Conservation (phyloP, 2,797 vertebrate genomes). For the Coregonus suidteri region DNA sequence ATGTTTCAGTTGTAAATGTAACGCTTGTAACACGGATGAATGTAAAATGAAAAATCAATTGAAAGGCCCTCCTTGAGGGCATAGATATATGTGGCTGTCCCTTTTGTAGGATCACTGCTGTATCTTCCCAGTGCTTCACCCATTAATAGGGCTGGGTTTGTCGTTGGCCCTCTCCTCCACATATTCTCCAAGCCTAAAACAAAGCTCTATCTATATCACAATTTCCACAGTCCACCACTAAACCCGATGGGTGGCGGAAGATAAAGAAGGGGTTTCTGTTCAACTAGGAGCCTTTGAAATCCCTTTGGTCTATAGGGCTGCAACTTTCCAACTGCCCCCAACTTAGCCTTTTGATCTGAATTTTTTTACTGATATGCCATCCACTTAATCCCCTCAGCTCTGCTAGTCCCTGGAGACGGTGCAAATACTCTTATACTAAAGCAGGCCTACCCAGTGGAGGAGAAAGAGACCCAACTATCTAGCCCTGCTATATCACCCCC, state of each 20-base stretch:
- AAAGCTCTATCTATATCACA: slow-evolving; percentile 51
- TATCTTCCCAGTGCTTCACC: slow-evolving; percentile 3
- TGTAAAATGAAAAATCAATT: slow-evolving; percentile 14
- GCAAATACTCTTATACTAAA: neutral
- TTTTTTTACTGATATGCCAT: slow-evolving; percentile 53
- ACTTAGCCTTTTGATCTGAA: slow-evolving; percentile 64
- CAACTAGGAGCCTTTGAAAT: slow-evolving; percentile 80
- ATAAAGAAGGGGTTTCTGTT: slow-evolving; percentile 81
- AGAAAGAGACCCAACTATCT: slow-evolving; percentile 2
- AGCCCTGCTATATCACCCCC: slow-evolving; percentile 48
- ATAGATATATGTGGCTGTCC: neutral
- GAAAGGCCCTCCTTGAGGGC: slow-evolving; percentile 4
- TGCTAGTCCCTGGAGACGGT: slow-evolving; percentile 44
- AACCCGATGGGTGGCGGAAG: slow-evolving; percentile 70
- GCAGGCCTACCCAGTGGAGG: slow-evolving; percentile 2
- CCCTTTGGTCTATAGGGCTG: slow-evolving; percentile 62
- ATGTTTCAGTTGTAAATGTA: slow-evolving; percentile 11
- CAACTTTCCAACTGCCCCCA: slow-evolving; percentile 67
- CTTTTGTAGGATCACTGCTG: slow-evolving; percentile 1
- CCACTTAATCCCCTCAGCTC: slow-evolving; percentile 58
- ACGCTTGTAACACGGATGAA: neutral
- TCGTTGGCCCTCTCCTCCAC: neutral
- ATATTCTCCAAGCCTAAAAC: slow-evolving; percentile 39
- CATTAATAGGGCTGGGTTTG: neutral
- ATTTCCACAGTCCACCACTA: slow-evolving; percentile 64